Evolutionary conservation across 2,888 invertebrate species (phyloP), one percentile per base, ranked within the genome.

Genomic region (Cantharis flavilabris): DNA sequence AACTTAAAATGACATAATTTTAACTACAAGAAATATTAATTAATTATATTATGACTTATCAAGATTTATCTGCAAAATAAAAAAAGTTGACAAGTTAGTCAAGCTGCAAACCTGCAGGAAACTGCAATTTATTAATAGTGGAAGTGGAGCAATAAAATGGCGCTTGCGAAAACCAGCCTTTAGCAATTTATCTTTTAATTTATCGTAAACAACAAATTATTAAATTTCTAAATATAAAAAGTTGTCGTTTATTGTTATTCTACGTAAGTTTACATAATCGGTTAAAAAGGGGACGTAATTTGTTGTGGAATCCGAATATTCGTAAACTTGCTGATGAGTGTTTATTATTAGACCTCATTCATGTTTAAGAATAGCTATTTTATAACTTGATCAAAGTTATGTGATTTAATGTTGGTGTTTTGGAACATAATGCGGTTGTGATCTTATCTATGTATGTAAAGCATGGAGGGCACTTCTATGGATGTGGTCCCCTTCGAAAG

Each of bases 401-500:
- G 49, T 49, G 49, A 49, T 49, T 49, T 49, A 7, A 49, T 49
- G 49, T 49, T 49, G 49, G 49, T 49, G 49, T 49, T 49, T 49
- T n/a, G n/a, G 49, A 49, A 49, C 49, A 49, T 49, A 49, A 49
- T 49, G 49, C 3, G 49, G 49, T 49, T 49, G 49, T 49, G 49
- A 49, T n/a, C n/a, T 49, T 49, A n/a, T 49, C n/a, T 23, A 67
- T 23, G 3, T 16, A 20, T 65, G 23, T n/a, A 65, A 18, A 23
- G n/a, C 11, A 67, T 67, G 65, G 65, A 67, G 20, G 26, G 26
- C 20, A 23, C 65, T 23, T 23, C 65, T 10, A 49, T 49, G 49
- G 65, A 67, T 23, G 65, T 67, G 49, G 49, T 49, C 0, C 26
- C 65, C n/a, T 67, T 26, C n/a, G 33, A 85, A 76, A 84, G 84